Evolutionary conservation across 2,113 vertebrate species (phyloP).

Genomic region (Antennarius striatus): DNA sequence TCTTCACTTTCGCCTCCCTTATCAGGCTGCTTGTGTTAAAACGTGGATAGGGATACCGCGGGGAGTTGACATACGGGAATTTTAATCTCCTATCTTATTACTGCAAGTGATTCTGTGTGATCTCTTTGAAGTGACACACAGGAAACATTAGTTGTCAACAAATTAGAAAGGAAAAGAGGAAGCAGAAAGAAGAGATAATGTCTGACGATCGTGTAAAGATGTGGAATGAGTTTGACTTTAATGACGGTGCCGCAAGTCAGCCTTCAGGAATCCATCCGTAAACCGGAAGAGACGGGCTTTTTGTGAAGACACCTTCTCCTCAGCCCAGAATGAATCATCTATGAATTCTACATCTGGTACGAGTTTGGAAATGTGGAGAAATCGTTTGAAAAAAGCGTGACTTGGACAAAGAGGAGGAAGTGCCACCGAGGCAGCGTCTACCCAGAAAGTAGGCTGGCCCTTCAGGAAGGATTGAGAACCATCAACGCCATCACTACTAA

Average conservation of each 20-base stretch:
- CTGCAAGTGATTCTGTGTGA: neutral
- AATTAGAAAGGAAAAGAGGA: slow-evolving; percentile 32
- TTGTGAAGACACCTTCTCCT: slow-evolving; percentile 63
- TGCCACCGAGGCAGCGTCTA: slow-evolving; percentile 69
- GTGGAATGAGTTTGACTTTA: slow-evolving; percentile 54
- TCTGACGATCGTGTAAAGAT: slow-evolving; percentile 56
- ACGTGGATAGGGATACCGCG: neutral
- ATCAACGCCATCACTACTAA: too few relatives aligned
- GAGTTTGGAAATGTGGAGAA: slow-evolving; percentile 84
- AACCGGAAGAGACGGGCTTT: slow-evolving; percentile 68
- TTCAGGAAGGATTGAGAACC: slow-evolving; percentile 24
- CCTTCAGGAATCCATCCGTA: slow-evolving; percentile 67
- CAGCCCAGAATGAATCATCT: slow-evolving; percentile 81
- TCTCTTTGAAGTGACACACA: slow-evolving; percentile 3
- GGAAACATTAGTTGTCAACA: slow-evolving; percentile 8
- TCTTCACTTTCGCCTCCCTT: slow-evolving; percentile 24
- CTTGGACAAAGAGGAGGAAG: slow-evolving; percentile 65
- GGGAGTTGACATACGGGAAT: slow-evolving; percentile 6
- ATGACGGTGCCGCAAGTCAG: slow-evolving; percentile 71
- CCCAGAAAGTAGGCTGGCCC: slow-evolving; percentile 59
- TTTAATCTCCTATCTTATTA: slow-evolving; percentile 9
- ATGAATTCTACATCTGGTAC: slow-evolving; percentile 87
- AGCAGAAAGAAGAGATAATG: slow-evolving; percentile 43
- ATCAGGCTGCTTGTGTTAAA: slow-evolving; percentile 15
- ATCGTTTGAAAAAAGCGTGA: slow-evolving; percentile 70